Conservation (phyloP, 2,888 invertebrate species). For the Oscheius onirici region DNA sequence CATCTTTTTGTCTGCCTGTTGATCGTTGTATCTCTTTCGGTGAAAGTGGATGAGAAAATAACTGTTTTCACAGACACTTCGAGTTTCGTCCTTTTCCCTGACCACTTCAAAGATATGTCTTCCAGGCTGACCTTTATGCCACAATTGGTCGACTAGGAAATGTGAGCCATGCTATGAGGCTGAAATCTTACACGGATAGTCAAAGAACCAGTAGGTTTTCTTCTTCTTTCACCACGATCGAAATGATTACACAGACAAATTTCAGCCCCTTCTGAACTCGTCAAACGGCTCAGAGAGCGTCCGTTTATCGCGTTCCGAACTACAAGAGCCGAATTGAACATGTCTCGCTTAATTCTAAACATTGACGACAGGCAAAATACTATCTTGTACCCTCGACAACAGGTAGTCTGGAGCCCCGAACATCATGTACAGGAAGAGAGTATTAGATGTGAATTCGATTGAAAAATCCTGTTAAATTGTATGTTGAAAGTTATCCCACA, state of each 20-base stretch:
- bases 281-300: neutral
- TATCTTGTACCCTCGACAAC: constrained; percentile 12
- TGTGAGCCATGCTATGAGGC: neutral
- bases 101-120: neutral
- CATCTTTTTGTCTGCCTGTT: no score
- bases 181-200: neutral
- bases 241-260: neutral
- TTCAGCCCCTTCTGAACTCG: neutral
- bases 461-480: no score
- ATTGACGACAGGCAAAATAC: neutral
- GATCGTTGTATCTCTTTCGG: no score
- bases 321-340: neutral
- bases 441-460: neutral
- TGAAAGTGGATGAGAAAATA: no score
- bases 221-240: neutral
- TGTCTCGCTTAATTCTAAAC: constrained; percentile 1
- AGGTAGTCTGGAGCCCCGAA: constrained; percentile 1
- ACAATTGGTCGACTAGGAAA: constrained; percentile 5
- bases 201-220: neutral
- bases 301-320: neutral
- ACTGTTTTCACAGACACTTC: no score
- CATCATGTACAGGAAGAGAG: neutral
- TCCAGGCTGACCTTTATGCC: constrained; percentile 22
- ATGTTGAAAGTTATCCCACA: no score
- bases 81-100: no score